phyloP scores from a whole-genome alignment of 2,113 vertebrate species.

The Amblyopsis rosae region DNA sequence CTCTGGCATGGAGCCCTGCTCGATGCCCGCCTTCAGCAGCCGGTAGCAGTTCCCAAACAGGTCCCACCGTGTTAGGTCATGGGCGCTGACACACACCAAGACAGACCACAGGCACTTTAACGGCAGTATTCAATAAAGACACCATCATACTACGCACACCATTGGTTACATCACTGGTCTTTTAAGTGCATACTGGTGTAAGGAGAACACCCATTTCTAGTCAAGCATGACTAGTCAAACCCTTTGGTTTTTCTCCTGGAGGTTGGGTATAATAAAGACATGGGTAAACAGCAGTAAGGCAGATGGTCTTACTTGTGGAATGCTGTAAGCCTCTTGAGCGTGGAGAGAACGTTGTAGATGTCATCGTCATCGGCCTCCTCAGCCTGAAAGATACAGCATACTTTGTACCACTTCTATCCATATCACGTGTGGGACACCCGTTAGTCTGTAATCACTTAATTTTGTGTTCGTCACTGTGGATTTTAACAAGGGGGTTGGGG shows the following conservation, averaged over 20 bases:
- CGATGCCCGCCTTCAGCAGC: constrained; percentile 95
- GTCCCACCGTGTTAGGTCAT: constrained; percentile 98
- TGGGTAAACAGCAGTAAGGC: neutral
- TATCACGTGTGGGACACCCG: too few species aligned
- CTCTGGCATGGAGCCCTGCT: constrained; percentile 98
- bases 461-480: too few species aligned
- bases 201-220: too few species aligned
- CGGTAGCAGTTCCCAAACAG: constrained; percentile 98
- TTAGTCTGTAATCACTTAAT: too few species aligned
- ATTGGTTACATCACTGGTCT: too few species aligned
- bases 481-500: too few species aligned
- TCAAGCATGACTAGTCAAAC: too few species aligned
- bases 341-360: constrained; percentile 96
- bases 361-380: constrained; percentile 99
- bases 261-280: constrained; percentile 4
- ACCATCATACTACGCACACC: too few species aligned
- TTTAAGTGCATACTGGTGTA: too few species aligned
- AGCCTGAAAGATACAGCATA: constrained; percentile 75
- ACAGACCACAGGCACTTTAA: neutral
- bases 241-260: too few species aligned
- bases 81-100: constrained; percentile 78
- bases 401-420: neutral
- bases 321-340: constrained; percentile 93
- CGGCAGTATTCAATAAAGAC: neutral
- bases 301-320: constrained; percentile 92